These are phyloP conservation scores for Tortrix viridana DNA, from an alignment of 2,888 invertebrate genomes.

Conservation along the genomic window DNA sequence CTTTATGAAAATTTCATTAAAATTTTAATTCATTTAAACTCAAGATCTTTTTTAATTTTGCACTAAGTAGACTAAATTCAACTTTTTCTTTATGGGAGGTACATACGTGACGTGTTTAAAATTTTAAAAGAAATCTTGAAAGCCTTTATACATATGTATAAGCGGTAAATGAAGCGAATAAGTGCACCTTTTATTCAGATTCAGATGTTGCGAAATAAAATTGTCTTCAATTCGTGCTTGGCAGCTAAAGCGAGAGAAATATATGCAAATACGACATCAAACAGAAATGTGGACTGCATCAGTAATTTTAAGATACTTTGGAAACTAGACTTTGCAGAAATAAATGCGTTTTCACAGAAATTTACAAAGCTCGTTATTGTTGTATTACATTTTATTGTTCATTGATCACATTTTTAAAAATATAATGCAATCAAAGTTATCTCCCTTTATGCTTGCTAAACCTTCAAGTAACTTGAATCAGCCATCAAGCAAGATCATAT, in stretches of 20 bases:
- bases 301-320: slow-evolving; percentile 17
- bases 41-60: neutral
- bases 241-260: slow-evolving; percentile 23
- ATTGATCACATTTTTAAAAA: too few species aligned
- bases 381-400: too few species aligned
- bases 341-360: too few species aligned
- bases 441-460: too few species aligned
- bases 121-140: slow-evolving; percentile 10
- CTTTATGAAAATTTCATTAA: neutral
- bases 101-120: slow-evolving; percentile 23
- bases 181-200: slow-evolving; percentile 24
- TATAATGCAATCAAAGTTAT: too few species aligned
- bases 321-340: slow-evolving; percentile 1
- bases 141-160: slow-evolving; percentile 12
- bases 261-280: slow-evolving; percentile 28
- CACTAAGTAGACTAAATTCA: neutral
- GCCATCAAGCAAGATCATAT: too few species aligned
- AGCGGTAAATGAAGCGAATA: slow-evolving; percentile 23
- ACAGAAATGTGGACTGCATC: slow-evolving; percentile 26
- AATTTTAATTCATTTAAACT: slow-evolving; percentile 3
- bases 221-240: slow-evolving; percentile 22
- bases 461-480: too few species aligned
- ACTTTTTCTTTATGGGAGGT: neutral
- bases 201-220: slow-evolving; percentile 23
- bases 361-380: too few species aligned